Conservation (phyloP, 2,888 invertebrate genomes). For the Endotricha flammealis region DNA sequence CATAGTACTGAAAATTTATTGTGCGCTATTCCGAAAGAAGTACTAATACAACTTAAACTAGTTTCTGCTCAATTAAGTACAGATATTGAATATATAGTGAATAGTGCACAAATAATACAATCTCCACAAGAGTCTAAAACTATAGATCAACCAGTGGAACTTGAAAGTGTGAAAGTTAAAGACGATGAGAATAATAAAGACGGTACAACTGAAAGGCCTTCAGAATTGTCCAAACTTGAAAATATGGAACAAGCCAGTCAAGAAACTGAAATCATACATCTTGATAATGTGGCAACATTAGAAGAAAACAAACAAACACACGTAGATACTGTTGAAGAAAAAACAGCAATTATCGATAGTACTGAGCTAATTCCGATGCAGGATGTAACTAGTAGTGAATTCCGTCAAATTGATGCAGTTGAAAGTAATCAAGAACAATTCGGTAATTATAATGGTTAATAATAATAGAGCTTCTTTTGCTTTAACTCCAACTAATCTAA, state of each 20-base stretch:
- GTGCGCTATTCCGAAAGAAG: constrained; percentile 16
- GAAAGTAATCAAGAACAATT: neutral
- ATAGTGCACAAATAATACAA: neutral
- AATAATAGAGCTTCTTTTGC: no score
- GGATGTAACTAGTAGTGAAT: neutral
- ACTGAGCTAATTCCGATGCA: neutral
- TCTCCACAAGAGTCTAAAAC: neutral
- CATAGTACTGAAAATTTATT: constrained; percentile 20
- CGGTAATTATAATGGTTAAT: constrained; percentile 1
- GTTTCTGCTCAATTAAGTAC: constrained; percentile 22
- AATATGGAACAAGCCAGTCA: neutral
- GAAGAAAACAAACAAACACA: neutral
- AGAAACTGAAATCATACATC: neutral
- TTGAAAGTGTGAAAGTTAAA: neutral
- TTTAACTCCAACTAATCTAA: neutral
- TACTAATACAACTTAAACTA: constrained; percentile 24
- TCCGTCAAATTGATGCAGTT: neutral
- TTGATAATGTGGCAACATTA: neutral
- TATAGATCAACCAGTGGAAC: neutral
- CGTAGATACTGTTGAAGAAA: neutral
- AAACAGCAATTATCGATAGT: neutral
- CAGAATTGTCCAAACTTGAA: neutral
- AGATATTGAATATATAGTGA: constrained; percentile 10
- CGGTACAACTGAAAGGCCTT: neutral
- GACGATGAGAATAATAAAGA: neutral